Conservation (phyloP, 1,140 invertebrate species). For the Drosophila fuyamai region DNA sequence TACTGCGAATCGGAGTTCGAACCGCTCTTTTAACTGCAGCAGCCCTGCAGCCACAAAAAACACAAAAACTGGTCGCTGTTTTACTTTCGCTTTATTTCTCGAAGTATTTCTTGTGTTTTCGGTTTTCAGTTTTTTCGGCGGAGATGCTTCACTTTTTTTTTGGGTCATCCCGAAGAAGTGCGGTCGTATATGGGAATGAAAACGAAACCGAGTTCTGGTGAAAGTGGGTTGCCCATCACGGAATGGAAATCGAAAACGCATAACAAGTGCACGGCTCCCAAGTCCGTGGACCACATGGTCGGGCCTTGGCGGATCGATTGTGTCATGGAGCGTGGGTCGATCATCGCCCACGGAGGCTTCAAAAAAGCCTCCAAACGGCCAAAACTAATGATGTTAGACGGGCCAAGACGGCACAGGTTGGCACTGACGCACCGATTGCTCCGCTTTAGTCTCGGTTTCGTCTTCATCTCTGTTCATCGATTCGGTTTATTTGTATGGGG, state of each 20-base stretch:
- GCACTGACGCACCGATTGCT: slow-evolving; percentile 43
- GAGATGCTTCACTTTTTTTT: slow-evolving; percentile 46
- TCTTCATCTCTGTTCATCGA: slow-evolving; percentile 24
- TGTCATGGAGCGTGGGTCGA: slow-evolving; percentile 58
- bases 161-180: slow-evolving; percentile 42
- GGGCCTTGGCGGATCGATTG: slow-evolving; percentile 49
- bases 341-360: slow-evolving; percentile 24
- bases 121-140: slow-evolving; percentile 32
- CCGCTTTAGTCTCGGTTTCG: slow-evolving; percentile 24
- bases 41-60: slow-evolving; percentile 62
- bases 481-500: background rate
- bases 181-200: slow-evolving; percentile 70
- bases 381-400: slow-evolving; percentile 54
- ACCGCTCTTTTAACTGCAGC: slow-evolving; percentile 43
- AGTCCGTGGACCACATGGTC: slow-evolving; percentile 37
- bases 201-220: slow-evolving; percentile 78
- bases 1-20: slow-evolving; percentile 37
- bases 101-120: slow-evolving; percentile 51
- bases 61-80: slow-evolving; percentile 73
- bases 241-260: slow-evolving; percentile 68
- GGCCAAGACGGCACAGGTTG: slow-evolving; percentile 31
- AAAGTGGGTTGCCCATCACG: slow-evolving; percentile 64
- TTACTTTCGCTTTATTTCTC: slow-evolving; percentile 77
- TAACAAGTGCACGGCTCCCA: slow-evolving; percentile 65
- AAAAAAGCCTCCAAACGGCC: slow-evolving; percentile 25